Percentiles rank a stretch among this genome's conserved stretches.
Conservation (phyloP, 2,888 invertebrate genomes). For the Drosophila lacicola region DNA sequence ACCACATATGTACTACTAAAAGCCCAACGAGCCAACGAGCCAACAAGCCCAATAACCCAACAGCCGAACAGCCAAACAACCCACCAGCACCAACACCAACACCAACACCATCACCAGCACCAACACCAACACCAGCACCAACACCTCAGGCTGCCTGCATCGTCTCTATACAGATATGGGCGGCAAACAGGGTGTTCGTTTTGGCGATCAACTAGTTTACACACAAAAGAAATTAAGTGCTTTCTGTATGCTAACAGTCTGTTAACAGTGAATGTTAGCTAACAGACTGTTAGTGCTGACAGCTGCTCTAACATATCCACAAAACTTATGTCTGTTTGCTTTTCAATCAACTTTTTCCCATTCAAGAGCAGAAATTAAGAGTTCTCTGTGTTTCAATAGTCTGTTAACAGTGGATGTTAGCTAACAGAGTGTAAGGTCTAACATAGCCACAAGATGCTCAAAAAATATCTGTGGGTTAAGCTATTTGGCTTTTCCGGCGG, state of each 20-base stretch:
- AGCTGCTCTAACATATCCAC: no score
- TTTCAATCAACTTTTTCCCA: no score
- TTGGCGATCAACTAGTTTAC: background rate
- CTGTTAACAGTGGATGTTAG: no score
- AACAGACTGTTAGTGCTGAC: background rate
- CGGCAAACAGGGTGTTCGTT: constrained; percentile 27
- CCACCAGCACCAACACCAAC: constrained; percentile 2
- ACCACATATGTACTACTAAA: constrained; percentile 49
- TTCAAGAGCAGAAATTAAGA: no score
- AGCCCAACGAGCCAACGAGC: constrained; percentile 28
- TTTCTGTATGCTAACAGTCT: background rate
- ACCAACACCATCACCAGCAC: constrained; percentile 1
- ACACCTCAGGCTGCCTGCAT: background rate
- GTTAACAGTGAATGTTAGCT: background rate
- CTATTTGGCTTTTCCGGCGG: no score
- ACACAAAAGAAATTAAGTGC: no score
- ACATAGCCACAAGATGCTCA: no score
- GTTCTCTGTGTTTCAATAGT: no score
- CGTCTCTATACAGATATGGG: constrained; percentile 12
- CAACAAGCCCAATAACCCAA: constrained; percentile 5
- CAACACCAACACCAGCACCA: background rate
- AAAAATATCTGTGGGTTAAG: no score
- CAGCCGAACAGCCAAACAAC: constrained; percentile 1
- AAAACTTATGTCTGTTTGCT: no score
- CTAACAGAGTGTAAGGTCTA: no score